Percentiles rank a stretch among this genome's conserved stretches.
phyloP scores from a whole-genome alignment of 1,140 invertebrate species.

The Megathymus violae region DNA sequence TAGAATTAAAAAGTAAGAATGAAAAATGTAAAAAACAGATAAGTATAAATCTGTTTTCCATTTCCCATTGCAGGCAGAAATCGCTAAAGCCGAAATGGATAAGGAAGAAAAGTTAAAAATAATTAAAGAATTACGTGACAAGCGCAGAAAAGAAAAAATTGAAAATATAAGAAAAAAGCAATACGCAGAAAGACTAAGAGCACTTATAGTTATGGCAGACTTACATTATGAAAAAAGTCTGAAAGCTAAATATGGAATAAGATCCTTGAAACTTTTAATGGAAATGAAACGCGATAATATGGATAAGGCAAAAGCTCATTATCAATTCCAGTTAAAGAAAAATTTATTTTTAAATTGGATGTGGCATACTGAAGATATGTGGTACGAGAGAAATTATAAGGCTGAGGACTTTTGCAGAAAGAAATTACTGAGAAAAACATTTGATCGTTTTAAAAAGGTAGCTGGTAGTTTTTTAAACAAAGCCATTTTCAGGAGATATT shows the following conservation, averaged over 20 bases:
- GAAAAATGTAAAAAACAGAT: background rate
- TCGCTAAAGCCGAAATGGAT: slow-evolving; percentile 81
- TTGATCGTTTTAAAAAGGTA: slow-evolving; percentile 74
- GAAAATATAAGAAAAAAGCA: slow-evolving; percentile 84
- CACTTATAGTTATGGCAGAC: slow-evolving; percentile 82
- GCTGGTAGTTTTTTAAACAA: slow-evolving; percentile 2
- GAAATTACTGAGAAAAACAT: slow-evolving; percentile 66
- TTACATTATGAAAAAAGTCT: slow-evolving; percentile 84
- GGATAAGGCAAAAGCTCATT: slow-evolving; percentile 77
- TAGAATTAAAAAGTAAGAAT: slow-evolving; percentile 9
- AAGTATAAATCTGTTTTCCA: background rate
- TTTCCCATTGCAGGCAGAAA: slow-evolving; percentile 56
- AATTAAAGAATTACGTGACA: slow-evolving; percentile 85
- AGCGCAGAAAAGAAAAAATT: slow-evolving; percentile 85
- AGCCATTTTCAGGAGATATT: background rate
- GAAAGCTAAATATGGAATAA: slow-evolving; percentile 79
- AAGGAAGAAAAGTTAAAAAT: slow-evolving; percentile 85
- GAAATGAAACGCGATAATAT: slow-evolving; percentile 80
- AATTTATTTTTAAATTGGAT: slow-evolving; percentile 82
- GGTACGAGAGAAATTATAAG: slow-evolving; percentile 75
- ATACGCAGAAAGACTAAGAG: slow-evolving; percentile 81
- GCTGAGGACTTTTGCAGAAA: slow-evolving; percentile 79
- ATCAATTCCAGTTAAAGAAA: slow-evolving; percentile 73
- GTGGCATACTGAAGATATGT: slow-evolving; percentile 77
- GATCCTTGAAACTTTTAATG: slow-evolving; percentile 79